Conservation (phyloP, 2,888 invertebrate genomes). For the Ophion obscuratus region DNA sequence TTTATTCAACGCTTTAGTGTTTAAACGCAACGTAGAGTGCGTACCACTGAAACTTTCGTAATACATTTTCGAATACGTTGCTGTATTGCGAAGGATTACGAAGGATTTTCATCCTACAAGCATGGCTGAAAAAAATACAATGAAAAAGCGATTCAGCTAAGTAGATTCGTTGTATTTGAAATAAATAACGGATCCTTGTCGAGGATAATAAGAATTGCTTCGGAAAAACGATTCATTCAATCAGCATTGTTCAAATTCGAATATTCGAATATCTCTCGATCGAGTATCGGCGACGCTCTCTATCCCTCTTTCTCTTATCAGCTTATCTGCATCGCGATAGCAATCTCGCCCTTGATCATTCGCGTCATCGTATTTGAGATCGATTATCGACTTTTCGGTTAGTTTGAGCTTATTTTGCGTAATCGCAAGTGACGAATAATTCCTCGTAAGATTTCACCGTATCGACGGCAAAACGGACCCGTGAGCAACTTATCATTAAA, state of each 20-base stretch:
- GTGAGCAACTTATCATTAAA: background rate
- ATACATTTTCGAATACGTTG: background rate
- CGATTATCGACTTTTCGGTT: background rate
- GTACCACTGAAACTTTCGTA: background rate
- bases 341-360: background rate
- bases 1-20: background rate
- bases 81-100: background rate
- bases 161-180: background rate
- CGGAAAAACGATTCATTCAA: background rate
- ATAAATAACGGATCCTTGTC: background rate
- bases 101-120: background rate
- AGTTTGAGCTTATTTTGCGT: background rate
- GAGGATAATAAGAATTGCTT: background rate
- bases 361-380: background rate
- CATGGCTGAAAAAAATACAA: background rate
- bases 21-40: background rate
- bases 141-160: background rate
- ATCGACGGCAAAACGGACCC: too few species aligned
- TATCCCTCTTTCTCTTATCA: slow-evolving; percentile 13
- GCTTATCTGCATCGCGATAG: background rate
- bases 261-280: background rate
- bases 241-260: background rate
- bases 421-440: background rate
- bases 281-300: background rate
- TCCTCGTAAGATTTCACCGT: too few species aligned